Conservation (phyloP, 2,888 invertebrate species). For the Diplazon laetatorius region DNA sequence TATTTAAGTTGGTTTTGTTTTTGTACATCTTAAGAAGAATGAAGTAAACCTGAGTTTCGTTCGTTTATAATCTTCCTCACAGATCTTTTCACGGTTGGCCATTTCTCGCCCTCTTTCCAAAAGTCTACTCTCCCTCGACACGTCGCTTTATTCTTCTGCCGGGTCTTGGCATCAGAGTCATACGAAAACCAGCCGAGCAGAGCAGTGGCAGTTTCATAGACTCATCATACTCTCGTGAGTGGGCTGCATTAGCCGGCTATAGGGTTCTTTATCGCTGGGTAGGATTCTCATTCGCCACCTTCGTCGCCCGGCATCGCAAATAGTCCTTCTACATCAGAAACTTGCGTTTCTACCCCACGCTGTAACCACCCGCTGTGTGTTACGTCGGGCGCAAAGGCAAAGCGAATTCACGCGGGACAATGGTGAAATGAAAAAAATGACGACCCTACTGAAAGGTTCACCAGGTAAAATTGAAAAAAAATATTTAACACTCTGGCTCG, state of each 20-base stretch:
- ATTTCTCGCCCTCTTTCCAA: not conserved
- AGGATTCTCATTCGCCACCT: constrained; percentile 41
- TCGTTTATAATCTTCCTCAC: not conserved
- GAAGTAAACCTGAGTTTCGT: too few relatives aligned
- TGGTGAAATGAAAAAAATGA: constrained; percentile 24
- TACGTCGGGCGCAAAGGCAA: constrained; percentile 25
- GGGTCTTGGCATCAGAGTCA: not conserved
- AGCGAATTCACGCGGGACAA: constrained; percentile 33
- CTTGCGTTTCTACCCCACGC: constrained; percentile 19
- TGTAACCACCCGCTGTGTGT: constrained; percentile 48
- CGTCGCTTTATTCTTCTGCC: not conserved
- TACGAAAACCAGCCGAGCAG: constrained; percentile 12
- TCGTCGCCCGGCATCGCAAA: constrained; percentile 23
- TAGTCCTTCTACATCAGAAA: constrained; percentile 21
- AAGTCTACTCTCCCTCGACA: not conserved
- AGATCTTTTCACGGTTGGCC: not conserved
- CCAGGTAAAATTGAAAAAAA: constrained; percentile 30
- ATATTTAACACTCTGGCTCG: not conserved
- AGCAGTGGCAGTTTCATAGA: constrained; percentile 53
- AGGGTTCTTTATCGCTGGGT: constrained; percentile 62
- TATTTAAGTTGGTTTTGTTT: not conserved
- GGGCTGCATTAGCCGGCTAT: constrained; percentile 65
- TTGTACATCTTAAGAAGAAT: not conserved
- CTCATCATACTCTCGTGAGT: constrained; percentile 63
- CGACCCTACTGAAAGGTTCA: not conserved